Conservation (phyloP, 2,888 invertebrate species). For the Apotomis betuletana region DNA sequence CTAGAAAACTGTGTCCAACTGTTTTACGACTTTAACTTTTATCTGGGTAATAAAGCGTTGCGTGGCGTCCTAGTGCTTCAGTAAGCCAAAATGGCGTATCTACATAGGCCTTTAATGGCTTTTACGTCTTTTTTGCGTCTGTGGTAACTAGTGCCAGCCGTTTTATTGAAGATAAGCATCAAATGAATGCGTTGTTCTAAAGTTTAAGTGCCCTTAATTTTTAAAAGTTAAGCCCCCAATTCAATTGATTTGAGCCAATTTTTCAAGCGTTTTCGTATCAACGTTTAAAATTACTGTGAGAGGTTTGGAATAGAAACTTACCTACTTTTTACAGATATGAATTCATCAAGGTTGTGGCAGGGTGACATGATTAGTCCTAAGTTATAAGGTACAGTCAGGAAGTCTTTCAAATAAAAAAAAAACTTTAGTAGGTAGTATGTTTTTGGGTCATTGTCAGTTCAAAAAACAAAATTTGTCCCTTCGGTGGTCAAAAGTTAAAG, state of each 20-base stretch:
- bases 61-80: background rate
- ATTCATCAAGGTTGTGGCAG: too few species aligned
- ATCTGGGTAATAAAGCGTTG: slow-evolving; percentile 25
- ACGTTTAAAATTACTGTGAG: background rate
- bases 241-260: background rate
- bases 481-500: too few species aligned
- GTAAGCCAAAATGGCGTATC: background rate
- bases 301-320: too few species aligned
- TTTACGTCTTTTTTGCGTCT: background rate
- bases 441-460: too few species aligned
- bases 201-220: slow-evolving; percentile 14
- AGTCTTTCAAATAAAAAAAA: too few species aligned
- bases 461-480: too few species aligned
- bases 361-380: too few species aligned
- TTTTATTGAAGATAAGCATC: slow-evolving; percentile 17
- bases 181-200: slow-evolving; percentile 7
- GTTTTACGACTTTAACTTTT: slow-evolving; percentile 18
- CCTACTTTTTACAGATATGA: too few species aligned
- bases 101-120: background rate
- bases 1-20: slow-evolving; percentile 11
- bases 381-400: too few species aligned
- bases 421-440: too few species aligned
- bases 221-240: background rate
- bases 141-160: background rate
- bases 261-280: background rate